These are phyloP conservation scores for Eriocheir sinensis DNA, from an alignment of 1,140 invertebrate genomes.

Conservation along the genomic window DNA sequence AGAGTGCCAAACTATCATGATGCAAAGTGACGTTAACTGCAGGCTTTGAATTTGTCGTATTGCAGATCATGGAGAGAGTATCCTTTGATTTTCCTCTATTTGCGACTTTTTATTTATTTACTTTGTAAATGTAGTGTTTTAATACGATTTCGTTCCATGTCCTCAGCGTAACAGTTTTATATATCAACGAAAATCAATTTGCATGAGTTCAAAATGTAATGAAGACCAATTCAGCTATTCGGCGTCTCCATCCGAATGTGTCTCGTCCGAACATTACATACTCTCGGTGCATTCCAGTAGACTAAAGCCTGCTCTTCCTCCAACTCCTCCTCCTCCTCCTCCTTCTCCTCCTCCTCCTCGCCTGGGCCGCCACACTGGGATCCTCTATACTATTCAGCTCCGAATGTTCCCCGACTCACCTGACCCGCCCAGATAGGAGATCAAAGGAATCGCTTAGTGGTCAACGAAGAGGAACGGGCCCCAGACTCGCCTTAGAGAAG, in stretches of 20 bases:
- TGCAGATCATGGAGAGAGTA: too few relatives aligned
- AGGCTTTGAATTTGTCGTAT: too few relatives aligned
- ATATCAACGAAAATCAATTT: conserved; percentile 3
- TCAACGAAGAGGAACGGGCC: not conserved
- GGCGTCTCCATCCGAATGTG: conserved; percentile 29
- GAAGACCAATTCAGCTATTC: not conserved
- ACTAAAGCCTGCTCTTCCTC: too few relatives aligned
- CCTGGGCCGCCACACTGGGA: not conserved
- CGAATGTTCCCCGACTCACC: not conserved
- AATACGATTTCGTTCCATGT: too few relatives aligned
- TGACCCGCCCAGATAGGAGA: conserved; percentile 23
- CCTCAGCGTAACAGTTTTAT: too few relatives aligned
- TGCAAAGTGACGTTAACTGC: too few relatives aligned
- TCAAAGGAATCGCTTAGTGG: conserved; percentile 47
- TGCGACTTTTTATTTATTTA: too few relatives aligned
- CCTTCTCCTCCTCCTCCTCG: not conserved
- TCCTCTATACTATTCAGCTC: conserved; percentile 4
- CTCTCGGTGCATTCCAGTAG: not conserved
- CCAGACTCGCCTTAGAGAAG: not conserved
- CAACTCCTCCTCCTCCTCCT: not conserved
- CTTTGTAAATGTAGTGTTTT: too few relatives aligned
- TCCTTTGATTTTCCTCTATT: too few relatives aligned
- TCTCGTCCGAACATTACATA: not conserved
- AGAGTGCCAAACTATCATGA: too few relatives aligned
- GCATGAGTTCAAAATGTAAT: not conserved